phyloP scores from a whole-genome alignment of 2,797 vertebrate genomes.

The Chelidonichthys spinosus region DNA sequence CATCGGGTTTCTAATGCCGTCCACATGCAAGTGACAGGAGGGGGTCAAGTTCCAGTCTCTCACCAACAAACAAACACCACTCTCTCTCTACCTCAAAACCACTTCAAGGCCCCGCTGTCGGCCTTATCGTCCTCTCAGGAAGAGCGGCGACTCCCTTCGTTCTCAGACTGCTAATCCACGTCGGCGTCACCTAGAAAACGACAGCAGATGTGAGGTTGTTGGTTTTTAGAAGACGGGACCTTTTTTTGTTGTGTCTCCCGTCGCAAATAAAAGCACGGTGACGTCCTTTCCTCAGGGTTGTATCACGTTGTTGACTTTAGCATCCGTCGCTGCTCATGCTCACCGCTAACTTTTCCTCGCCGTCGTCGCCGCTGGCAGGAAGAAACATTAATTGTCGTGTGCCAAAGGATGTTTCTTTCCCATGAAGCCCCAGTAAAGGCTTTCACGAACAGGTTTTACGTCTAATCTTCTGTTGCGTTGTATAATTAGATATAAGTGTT shows the following conservation, averaged over 20 bases:
- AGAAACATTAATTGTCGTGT: constrained; percentile 3
- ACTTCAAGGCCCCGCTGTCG: constrained; percentile 2
- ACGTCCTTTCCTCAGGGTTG: neutral
- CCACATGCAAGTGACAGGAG: constrained; percentile 53
- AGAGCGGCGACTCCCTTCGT: neutral
- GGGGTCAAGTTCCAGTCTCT: constrained; percentile 54
- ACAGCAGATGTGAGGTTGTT: constrained; percentile 14
- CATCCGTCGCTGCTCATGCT: constrained; percentile 4
- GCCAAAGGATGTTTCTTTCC: neutral
- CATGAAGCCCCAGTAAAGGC: neutral
- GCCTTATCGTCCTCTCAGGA: constrained; percentile 12
- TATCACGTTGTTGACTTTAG: neutral
- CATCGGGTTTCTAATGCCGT: constrained; percentile 41
- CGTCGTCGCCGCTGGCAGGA: neutral
- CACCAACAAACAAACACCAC: constrained; percentile 6
- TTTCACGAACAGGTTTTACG: neutral
- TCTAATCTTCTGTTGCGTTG: neutral
- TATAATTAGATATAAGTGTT: neutral
- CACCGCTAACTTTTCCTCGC: neutral
- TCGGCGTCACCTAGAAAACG: constrained; percentile 4
- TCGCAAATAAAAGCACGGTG: neutral
- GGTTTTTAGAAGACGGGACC: neutral
- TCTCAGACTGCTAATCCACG: constrained; percentile 25
- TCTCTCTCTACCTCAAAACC: neutral
- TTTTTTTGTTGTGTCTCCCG: neutral